These are phyloP conservation scores for Zaprionus camerounensis DNA, from an alignment of 1,140 invertebrate species.

Conservation along the genomic window DNA sequence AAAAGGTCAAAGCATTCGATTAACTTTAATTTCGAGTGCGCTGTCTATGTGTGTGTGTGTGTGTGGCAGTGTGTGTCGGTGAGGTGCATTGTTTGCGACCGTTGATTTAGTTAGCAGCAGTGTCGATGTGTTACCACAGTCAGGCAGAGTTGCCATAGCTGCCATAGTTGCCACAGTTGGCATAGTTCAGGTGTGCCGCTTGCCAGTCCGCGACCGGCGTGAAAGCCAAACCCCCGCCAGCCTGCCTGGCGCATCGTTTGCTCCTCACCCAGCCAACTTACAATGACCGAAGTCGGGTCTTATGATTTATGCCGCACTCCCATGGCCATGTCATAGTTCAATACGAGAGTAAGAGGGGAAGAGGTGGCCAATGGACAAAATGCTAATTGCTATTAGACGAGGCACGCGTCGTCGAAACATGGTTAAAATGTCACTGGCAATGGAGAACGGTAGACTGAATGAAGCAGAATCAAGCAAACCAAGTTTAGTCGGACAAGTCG, in stretches of 20 bases:
- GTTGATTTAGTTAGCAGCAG: slow-evolving; percentile 69
- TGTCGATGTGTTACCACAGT: slow-evolving; percentile 44
- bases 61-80: slow-evolving; percentile 24
- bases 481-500: slow-evolving; percentile 70
- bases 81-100: slow-evolving; percentile 58
- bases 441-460: slow-evolving; percentile 46
- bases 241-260: slow-evolving; percentile 51
- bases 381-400: slow-evolving; percentile 59
- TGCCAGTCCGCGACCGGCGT: slow-evolving; percentile 44
- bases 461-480: not conserved
- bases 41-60: slow-evolving; percentile 18
- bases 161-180: slow-evolving; percentile 17
- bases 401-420: slow-evolving; percentile 56
- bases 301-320: slow-evolving; percentile 66
- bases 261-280: slow-evolving; percentile 32
- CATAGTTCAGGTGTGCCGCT: slow-evolving; percentile 62
- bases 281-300: slow-evolving; percentile 45
- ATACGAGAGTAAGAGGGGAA: slow-evolving; percentile 20
- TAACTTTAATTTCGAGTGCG: slow-evolving; percentile 78
- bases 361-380: slow-evolving; percentile 29
- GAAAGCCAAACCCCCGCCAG: slow-evolving; percentile 72
- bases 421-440: slow-evolving; percentile 67
- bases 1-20: slow-evolving; percentile 81
- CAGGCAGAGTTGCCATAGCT: slow-evolving; percentile 41
- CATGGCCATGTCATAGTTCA: slow-evolving; percentile 71